A percentile compares a stretch with the other conserved stretches of the same genome.
Evolutionary conservation across 35 echinoderm and acorn worm species (phyloP).

Genomic region (Ophioderma brevispina): DNA sequence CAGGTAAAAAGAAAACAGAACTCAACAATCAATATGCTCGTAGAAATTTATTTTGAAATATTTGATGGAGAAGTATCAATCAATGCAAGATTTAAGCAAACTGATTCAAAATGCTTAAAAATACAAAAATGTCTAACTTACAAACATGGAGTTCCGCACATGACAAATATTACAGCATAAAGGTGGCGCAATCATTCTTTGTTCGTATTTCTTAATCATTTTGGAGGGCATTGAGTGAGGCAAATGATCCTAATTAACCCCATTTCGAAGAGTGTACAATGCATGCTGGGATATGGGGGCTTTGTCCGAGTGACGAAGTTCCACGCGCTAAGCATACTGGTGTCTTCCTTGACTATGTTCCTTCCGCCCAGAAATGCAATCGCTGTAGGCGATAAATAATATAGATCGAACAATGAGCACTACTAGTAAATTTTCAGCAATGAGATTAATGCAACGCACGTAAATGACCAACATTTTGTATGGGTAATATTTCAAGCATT

Average conservation of each 20-base stretch:
- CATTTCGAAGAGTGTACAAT: not conserved
- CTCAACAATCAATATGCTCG: too few relatives aligned
- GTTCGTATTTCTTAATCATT: too few relatives aligned
- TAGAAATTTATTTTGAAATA: too few relatives aligned
- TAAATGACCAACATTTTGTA: conserved; percentile 25
- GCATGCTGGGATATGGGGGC: conserved; percentile 37
- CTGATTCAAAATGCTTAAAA: too few relatives aligned
- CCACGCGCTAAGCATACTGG: not conserved
- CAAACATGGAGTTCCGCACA: too few relatives aligned
- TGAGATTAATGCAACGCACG: conserved; percentile 42
- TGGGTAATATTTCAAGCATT: conserved; percentile 36
- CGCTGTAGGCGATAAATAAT: conserved; percentile 47
- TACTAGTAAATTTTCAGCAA: conserved; percentile 30
- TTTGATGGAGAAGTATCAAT: too few relatives aligned
- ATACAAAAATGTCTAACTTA: too few relatives aligned
- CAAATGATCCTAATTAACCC: conserved; percentile 36
- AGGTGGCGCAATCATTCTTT: too few relatives aligned
- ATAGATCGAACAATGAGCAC: conserved; percentile 44
- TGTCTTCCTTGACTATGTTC: not conserved
- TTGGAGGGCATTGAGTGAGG: not conserved
- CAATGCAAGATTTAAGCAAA: too few relatives aligned
- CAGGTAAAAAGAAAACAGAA: too few relatives aligned
- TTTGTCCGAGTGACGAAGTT: conserved; percentile 24
- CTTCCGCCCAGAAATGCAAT: not conserved
- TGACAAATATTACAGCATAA: too few relatives aligned